Conservation (phyloP, 2,888 invertebrate genomes). For the Chydorus sphaericus region DNA sequence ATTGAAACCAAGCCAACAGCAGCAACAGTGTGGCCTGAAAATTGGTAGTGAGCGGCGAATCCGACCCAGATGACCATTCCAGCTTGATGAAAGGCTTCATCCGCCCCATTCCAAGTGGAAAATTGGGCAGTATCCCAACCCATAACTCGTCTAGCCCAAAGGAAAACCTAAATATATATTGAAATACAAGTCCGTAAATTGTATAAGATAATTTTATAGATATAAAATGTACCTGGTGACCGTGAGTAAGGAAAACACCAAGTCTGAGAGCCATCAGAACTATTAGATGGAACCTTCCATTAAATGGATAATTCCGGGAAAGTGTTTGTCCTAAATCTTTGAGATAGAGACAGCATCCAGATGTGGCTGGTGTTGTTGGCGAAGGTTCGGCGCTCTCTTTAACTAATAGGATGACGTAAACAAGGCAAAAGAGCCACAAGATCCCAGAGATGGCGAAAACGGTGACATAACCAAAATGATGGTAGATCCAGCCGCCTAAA, state of each 20-base stretch:
- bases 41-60: neutral
- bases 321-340: neutral
- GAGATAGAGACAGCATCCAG: neutral
- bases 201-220: neutral
- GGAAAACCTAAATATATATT: neutral
- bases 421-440: neutral
- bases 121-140: neutral
- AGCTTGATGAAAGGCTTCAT: neutral
- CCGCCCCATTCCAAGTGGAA: neutral
- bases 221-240: neutral
- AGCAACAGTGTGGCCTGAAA: neutral
- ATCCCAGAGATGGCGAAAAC: neutral
- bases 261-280: neutral
- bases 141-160: neutral
- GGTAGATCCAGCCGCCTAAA: slow-evolving; percentile 19
- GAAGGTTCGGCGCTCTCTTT: neutral
- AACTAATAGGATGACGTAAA: neutral
- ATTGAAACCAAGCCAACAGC: neutral
- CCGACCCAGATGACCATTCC: neutral
- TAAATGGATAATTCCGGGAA: neutral
- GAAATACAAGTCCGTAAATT: neutral
- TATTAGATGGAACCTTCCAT: neutral
- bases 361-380: neutral
- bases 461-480: neutral
- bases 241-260: neutral